Conservation (phyloP, 2,797 vertebrate genomes). For the Syndactyla subalaris region DNA sequence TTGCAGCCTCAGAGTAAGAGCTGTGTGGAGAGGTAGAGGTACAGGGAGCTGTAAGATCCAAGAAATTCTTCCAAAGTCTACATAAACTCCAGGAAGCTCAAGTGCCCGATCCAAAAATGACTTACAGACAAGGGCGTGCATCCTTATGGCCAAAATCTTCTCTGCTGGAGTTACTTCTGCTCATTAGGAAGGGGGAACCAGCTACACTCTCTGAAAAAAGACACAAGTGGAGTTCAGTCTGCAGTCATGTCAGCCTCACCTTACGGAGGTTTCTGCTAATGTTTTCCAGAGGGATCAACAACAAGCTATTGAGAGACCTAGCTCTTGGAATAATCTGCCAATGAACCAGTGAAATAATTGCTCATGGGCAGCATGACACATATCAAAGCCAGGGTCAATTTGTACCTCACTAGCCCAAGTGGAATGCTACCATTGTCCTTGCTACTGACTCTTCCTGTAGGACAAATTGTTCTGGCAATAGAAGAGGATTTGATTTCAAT, state of each 20-base stretch:
- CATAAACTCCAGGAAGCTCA: neutral
- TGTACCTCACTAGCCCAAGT: neutral
- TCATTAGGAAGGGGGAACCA: neutral
- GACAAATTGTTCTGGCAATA: neutral
- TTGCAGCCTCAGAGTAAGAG: neutral
- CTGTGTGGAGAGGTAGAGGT: neutral
- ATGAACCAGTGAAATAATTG: neutral
- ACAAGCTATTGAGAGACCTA: neutral
- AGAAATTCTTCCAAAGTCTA: neutral
- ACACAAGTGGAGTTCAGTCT: neutral
- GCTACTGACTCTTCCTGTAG: neutral
- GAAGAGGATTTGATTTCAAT: neutral
- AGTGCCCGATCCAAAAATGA: neutral
- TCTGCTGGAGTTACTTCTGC: neutral
- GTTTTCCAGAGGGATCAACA: neutral
- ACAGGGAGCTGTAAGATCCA: neutral
- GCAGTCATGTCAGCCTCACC: neutral
- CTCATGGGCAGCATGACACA: neutral
- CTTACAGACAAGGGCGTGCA: neutral
- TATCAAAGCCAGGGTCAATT: neutral
- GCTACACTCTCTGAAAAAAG: neutral
- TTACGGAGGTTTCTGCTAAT: neutral
- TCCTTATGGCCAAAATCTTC: neutral
- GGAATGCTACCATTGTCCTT: neutral
- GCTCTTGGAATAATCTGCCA: neutral